These are phyloP conservation scores for Caenorhabditis tropicalis DNA, from an alignment of 1,140 invertebrate species.

Conservation along the genomic window DNA sequence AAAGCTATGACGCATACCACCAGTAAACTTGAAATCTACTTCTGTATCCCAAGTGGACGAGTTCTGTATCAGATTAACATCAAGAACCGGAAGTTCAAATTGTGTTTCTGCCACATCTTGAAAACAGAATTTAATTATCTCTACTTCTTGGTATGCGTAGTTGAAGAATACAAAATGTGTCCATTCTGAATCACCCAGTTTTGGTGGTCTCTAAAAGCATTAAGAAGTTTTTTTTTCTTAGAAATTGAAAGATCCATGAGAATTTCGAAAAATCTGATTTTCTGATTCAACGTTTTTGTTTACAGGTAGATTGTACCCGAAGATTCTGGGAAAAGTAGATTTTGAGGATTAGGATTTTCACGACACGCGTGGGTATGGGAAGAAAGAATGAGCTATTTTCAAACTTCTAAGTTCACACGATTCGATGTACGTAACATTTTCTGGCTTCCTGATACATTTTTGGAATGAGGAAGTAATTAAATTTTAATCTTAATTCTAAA, in stretches of 20 bases:
- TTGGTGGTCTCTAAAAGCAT: neutral
- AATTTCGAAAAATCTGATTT: neutral
- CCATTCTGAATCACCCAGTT: neutral
- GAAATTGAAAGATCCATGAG: neutral
- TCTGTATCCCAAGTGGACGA: neutral
- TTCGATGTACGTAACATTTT: neutral
- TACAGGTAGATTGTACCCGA: neutral
- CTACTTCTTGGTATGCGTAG: slow-evolving; percentile 4
- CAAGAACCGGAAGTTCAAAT: neutral
- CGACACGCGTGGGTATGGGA: neutral
- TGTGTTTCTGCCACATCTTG: neutral
- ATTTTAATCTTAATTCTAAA: no score
- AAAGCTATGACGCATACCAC: neutral
- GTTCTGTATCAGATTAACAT: neutral
- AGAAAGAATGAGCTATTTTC: slow-evolving; percentile 22
- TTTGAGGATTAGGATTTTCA: neutral
- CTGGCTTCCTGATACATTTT: neutral
- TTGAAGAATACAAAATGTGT: slow-evolving; percentile 27
- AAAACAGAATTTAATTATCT: slow-evolving; percentile 8
- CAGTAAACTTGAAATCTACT: neutral
- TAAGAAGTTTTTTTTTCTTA: neutral
- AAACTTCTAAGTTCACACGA: neutral
- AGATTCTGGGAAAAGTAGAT: neutral
- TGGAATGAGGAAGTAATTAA: neutral
- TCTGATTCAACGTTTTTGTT: no score